Percentiles rank a stretch among this genome's conserved stretches.
Conservation (phyloP, 2,888 invertebrate genomes). For the Aleiodes testaceus region DNA sequence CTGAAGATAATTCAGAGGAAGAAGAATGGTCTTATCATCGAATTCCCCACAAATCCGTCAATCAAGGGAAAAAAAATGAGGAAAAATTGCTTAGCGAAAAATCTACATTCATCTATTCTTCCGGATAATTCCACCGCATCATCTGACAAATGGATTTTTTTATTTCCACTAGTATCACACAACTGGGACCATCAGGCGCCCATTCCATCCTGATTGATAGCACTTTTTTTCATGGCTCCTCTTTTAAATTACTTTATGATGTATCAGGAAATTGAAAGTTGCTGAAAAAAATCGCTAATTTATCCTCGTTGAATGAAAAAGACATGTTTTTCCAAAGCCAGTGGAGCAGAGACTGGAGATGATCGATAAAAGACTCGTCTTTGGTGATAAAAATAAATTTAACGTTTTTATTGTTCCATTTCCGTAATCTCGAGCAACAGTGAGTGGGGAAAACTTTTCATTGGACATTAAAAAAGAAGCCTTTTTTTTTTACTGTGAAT, state of each 20-base stretch:
- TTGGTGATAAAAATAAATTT: conserved; percentile 7
- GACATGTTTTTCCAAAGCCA: background rate
- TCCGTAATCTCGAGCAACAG: background rate
- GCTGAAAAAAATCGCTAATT: too few relatives aligned
- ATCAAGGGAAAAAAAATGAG: too few relatives aligned
- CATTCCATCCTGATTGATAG: background rate
- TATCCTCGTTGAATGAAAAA: background rate
- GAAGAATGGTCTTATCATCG: too few relatives aligned
- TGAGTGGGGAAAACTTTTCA: background rate
- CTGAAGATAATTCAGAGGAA: too few relatives aligned
- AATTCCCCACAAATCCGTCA: too few relatives aligned
- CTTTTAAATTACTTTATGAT: conserved; percentile 5
- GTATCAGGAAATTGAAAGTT: background rate
- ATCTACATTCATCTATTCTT: background rate
- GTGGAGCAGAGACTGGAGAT: background rate
- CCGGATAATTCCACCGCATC: background rate
- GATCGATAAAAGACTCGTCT: conserved; percentile 12
- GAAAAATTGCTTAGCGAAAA: too few relatives aligned
- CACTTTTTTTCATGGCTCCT: background rate
- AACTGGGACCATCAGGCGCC: background rate
- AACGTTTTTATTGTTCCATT: background rate
- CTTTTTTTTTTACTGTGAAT: too few relatives aligned
- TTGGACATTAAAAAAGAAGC: too few relatives aligned
- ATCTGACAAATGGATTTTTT: conserved; percentile 18
- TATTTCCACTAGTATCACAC: background rate